These are phyloP conservation scores for Parnassius smintheus DNA, from an alignment of 2,888 invertebrate genomes.

Conservation along the genomic window DNA sequence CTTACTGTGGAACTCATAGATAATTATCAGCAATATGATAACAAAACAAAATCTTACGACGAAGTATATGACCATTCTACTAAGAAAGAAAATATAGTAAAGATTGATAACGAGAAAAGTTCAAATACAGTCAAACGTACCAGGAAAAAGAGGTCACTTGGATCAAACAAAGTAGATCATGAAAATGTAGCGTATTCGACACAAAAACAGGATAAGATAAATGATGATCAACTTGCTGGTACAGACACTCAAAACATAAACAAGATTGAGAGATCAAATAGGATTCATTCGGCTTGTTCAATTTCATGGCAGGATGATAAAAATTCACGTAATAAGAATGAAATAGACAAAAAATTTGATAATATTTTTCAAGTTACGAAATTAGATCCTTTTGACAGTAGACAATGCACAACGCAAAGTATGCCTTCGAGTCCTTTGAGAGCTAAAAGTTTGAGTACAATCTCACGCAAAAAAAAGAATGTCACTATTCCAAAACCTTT, in stretches of 20 bases:
- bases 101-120: conserved; percentile 4
- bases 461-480: conserved; percentile 50
- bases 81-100: background rate
- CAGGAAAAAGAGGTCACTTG: conserved; percentile 3
- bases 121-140: background rate
- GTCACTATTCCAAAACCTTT: conserved; percentile 85
- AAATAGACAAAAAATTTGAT: conserved; percentile 65
- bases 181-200: background rate
- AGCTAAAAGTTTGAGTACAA: conserved; percentile 53
- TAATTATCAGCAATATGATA: conserved; percentile 37
- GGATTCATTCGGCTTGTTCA: conserved; percentile 72
- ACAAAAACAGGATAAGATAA: conserved; percentile 3
- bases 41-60: conserved; percentile 18
- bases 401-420: conserved; percentile 73
- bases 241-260: conserved; percentile 38
- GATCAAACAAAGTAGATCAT: background rate
- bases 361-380: conserved; percentile 60
- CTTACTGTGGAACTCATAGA: conserved; percentile 59
- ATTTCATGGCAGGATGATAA: conserved; percentile 74
- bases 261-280: conserved; percentile 50
- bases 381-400: conserved; percentile 36
- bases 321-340: conserved; percentile 50
- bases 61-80: background rate
- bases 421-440: conserved; percentile 81
- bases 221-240: conserved; percentile 29